Evolutionary conservation across 2,888 invertebrate species (phyloP), one percentile per base, ranked within the genome.

Genomic region (Rhopalosiphum nymphaeae): DNA sequence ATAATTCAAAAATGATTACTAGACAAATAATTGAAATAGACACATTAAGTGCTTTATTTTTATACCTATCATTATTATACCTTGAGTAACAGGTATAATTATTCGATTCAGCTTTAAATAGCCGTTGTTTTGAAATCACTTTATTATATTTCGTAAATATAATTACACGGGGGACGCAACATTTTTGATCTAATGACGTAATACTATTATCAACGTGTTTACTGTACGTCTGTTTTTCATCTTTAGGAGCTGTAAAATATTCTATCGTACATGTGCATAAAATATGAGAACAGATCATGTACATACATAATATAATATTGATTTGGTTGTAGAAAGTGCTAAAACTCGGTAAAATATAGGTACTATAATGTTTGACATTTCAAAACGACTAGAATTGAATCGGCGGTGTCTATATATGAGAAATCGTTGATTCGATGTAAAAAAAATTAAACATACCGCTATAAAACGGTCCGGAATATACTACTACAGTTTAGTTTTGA

Each of bases 61-160:
- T 26, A 46, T 49, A 67, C 90, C 67, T 67, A 91, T 78, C 49
- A 67, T 91, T 91, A 91, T 49, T 49, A 91, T 49, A 29, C 9
- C 67, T 67, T 49, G 90, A 67, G 90, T 91, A 91, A 78, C 36
- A 2, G 36, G 9, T 21, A 78, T 42, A 36, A 36, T 78, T 49
- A 49, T 91, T 78, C 49, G 49, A 67, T 49, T 78, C 25, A 36
- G 67, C 44, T 61, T 36, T 61, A 29, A 67, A 78, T 46, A 78
- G 90, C n/a, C 26, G 90, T 49, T 91, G 90, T 91, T 91, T 91
- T 36, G 90, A 91, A 91, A 91, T 91, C 90, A 91, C 90, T 91
- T 91, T 36, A 90, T 67, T 90, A 61, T 90, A 78, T 91, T 90
- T 91, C 67, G 11, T 25, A 49, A 91, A 67, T 49, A 49, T 91